Evolutionary conservation across 2,113 vertebrate genomes (phyloP).

Genomic region (Amazona guildingii): DNA sequence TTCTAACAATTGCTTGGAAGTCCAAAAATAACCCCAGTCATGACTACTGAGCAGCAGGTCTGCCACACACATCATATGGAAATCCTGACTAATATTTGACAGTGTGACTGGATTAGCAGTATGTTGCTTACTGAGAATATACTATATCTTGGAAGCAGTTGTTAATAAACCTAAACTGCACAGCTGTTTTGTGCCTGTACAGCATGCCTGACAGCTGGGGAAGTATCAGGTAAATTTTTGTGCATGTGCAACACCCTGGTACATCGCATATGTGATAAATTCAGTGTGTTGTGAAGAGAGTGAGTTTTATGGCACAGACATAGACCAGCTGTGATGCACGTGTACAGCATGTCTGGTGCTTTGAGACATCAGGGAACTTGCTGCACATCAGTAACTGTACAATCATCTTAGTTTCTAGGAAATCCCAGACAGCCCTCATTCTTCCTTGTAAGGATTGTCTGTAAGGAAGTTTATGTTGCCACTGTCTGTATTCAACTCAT

Average conservation of each 20-base stretch:
- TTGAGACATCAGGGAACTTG: background rate
- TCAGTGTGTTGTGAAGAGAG: background rate
- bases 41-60: background rate
- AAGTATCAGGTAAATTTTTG: background rate
- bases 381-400: background rate
- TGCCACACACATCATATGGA: background rate
- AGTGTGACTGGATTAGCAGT: background rate
- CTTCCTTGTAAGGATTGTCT: background rate
- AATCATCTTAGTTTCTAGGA: background rate
- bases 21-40: background rate
- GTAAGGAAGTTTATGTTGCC: background rate
- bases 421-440: background rate
- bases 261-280: background rate
- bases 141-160: background rate
- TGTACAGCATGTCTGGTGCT: background rate
- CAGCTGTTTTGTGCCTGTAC: background rate
- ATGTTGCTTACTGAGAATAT: accelerated
- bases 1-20: background rate
- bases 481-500: background rate
- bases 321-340: background rate
- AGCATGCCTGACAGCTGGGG: background rate
- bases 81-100: background rate
- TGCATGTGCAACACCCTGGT: background rate
- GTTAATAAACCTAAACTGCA: background rate
- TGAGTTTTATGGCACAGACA: background rate